Base-by-base conservation (phyloP, 2,113 vertebrate genomes). In the Tauraco erythrolophus region DNA sequence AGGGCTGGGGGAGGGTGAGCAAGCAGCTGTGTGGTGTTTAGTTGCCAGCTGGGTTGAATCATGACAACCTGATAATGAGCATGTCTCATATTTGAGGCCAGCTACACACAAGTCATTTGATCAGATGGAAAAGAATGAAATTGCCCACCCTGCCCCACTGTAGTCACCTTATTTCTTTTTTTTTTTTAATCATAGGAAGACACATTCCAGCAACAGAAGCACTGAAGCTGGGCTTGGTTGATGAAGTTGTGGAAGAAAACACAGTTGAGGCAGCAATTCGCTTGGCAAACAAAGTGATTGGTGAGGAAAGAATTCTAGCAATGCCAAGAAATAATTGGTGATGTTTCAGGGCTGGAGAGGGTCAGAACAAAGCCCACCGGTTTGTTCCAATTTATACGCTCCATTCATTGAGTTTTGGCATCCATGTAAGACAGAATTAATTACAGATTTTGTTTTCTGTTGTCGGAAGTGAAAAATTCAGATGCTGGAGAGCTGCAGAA, bases 191-290 rank as follows among this genome's bases (percentile, higher is more conserved):
- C 97, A 60, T 96, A 99, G 99, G 99, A 81, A 99, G 98, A 84
- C 97, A 98, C 56, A 46, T 99, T 95, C 94, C 95, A 41, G 99
- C 99, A 25, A 61, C 96, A 15, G 99, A 99, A 97, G 99, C 99
- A 6, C 97, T 99, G 91, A 98, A 98, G 82, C 98, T 99, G 62
- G 99, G 99, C 64, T 97, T 99, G 51, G 96, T 99, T 74, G 99
- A 99, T 97, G 96, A 98, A 96, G 92, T 99, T 53, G 98, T 98
- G 28, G 98, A 99, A 78, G 96, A 97, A 62, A 98, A 98, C 89
- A 94, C 97, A 10, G 62, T 98, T 61, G 98, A 99, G 69, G 97
- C 96, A 89, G 99, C 99, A 57, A 96, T 99, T 89, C 97, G 74
- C 93, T 98, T 99, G 77, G 98, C 98, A 70, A 97, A 97, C 94